Percentiles rank a stretch among this genome's conserved stretches.
Conservation (phyloP, 2,113 vertebrate genomes). For the Carassius carassius region DNA sequence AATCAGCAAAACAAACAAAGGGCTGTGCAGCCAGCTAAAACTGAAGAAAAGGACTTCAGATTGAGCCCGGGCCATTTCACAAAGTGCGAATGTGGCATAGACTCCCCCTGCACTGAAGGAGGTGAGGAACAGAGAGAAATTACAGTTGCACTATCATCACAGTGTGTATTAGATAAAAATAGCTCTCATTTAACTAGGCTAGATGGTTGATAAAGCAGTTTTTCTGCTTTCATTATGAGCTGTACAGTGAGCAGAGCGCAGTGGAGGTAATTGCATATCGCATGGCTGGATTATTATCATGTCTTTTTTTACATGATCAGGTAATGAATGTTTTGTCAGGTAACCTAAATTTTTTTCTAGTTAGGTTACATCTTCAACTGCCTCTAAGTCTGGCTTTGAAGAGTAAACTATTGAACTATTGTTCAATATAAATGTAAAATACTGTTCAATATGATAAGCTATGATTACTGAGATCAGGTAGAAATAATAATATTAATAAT, state of each 20-base stretch:
- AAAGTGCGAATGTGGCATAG: not conserved
- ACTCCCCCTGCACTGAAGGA: not conserved
- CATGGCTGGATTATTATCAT: slow-evolving; percentile 15
- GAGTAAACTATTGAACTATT: not conserved
- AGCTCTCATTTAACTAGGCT: slow-evolving; percentile 71
- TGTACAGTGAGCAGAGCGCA: not conserved
- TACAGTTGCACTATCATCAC: slow-evolving; percentile 4
- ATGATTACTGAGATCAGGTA: not conserved
- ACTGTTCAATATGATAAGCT: not conserved
- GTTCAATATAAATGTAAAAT: not conserved
- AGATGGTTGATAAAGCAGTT: slow-evolving; percentile 72
- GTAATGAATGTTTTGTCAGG: slow-evolving; percentile 3
- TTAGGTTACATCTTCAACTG: not conserved
- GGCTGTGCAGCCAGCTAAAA: not conserved
- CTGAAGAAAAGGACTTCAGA: not conserved
- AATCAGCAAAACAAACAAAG: slow-evolving; percentile 36
- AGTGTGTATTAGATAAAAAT: slow-evolving; percentile 69
- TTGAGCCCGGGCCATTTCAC: not conserved
- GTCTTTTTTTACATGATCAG: not conserved
- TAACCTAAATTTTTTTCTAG: not conserved
- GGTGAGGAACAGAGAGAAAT: slow-evolving; percentile 7
- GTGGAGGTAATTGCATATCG: slow-evolving; percentile 8
- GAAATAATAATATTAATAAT: no score
- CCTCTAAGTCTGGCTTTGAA: not conserved
- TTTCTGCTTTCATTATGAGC: slow-evolving; percentile 26